A percentile compares a stretch with the other conserved stretches of the same genome.
These are phyloP conservation scores for Dermolepida albohirtum DNA, from an alignment of 2,888 invertebrate species.

Conservation along the genomic window DNA sequence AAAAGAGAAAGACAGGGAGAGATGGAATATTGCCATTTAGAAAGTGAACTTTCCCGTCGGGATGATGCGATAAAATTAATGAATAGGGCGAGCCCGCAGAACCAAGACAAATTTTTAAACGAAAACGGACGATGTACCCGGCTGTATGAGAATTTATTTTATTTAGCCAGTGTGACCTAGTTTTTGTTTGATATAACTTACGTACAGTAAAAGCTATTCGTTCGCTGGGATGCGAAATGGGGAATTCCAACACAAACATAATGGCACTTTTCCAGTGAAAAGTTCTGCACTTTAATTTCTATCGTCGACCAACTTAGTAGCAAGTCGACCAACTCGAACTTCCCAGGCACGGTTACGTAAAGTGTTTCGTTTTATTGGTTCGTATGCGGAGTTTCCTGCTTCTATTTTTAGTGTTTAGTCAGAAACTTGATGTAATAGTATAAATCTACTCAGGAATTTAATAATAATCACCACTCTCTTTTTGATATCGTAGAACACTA, in stretches of 20 bases:
- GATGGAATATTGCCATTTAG: conserved; percentile 32
- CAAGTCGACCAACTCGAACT: conserved; percentile 9
- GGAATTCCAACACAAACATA: conserved; percentile 28
- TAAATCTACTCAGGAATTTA: conserved; percentile 8
- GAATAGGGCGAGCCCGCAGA: conserved; percentile 35
- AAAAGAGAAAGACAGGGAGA: conserved; percentile 13
- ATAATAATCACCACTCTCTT: not conserved
- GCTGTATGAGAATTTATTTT: conserved; percentile 10
- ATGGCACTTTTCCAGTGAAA: conserved; percentile 34
- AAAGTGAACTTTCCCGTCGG: conserved; percentile 38
- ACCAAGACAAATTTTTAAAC: conserved; percentile 38
- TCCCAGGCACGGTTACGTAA: conserved; percentile 28
- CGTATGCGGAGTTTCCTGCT: conserved; percentile 11
- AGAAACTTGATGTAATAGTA: conserved; percentile 8
- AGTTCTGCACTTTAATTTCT: conserved; percentile 30
- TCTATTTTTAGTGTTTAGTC: conserved; percentile 13
- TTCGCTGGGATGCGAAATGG: conserved; percentile 20
- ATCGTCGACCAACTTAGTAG: conserved; percentile 11
- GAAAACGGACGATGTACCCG: conserved; percentile 14
- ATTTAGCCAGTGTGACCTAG: conserved; percentile 18
- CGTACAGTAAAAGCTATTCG: conserved; percentile 25
- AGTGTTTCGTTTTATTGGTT: conserved; percentile 9
- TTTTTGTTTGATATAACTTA: conserved; percentile 13
- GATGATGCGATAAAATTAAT: conserved; percentile 38
- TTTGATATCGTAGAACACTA: not conserved